Percentiles rank a stretch among this genome's conserved stretches.
phyloP scores from a whole-genome alignment of 1,140 invertebrate species.

The Pygmarrhopalites habei region DNA sequence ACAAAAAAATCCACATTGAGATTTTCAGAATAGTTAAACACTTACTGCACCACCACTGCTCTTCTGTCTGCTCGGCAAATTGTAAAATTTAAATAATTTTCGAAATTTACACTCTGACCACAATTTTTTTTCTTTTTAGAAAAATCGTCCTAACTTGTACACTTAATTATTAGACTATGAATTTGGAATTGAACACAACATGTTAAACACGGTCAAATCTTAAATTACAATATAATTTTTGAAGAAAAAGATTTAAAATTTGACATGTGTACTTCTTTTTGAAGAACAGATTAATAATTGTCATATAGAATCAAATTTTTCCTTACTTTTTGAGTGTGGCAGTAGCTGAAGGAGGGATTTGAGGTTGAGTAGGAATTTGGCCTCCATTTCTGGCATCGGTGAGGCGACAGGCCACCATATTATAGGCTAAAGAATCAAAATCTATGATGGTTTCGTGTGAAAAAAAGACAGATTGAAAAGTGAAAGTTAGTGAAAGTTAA shows the following conservation, averaged over 20 bases:
- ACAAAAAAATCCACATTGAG: slow-evolving; percentile 4
- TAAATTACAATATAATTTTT: no score
- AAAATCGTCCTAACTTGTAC: no score
- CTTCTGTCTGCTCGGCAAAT: slow-evolving; percentile 34
- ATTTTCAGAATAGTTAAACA: slow-evolving; percentile 6
- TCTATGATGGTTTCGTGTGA: slow-evolving; percentile 11
- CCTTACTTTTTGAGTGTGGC: slow-evolving; percentile 27
- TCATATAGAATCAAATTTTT: no score
- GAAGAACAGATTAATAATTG: no score
- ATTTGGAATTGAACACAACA: no score
- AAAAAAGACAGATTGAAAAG: background rate
- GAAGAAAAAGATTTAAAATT: no score
- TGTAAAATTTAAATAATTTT: slow-evolving; percentile 12
- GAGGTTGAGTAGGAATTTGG: slow-evolving; percentile 64
- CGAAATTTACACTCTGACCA: background rate
- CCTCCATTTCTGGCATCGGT: slow-evolving; percentile 81
- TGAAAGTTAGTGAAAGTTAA: background rate
- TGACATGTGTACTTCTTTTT: no score
- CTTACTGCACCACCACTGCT: slow-evolving; percentile 37
- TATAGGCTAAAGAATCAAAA: slow-evolving; percentile 66
- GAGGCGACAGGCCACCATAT: slow-evolving; percentile 91
- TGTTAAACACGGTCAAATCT: no score
- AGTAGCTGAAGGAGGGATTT: slow-evolving; percentile 23
- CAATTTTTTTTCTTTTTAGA: no score
- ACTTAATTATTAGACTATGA: no score